Evolutionary conservation across 2,113 vertebrate genomes (phyloP), one percentile per base, ranked within the genome.

Genomic region (Anolis sagrei): DNA sequence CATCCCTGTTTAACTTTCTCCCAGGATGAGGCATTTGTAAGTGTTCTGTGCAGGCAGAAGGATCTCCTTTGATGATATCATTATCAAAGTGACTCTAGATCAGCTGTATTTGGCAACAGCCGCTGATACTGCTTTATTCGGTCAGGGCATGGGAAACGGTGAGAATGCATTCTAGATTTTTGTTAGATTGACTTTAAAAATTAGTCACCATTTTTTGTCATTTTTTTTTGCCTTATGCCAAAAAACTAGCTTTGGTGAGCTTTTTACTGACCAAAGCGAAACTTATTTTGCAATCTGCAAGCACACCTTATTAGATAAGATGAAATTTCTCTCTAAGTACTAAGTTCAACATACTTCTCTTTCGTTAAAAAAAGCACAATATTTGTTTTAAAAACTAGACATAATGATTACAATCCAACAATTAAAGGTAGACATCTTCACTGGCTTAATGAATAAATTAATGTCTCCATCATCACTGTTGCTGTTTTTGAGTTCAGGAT

Each of bases 1-100:
- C 61, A 87, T 86, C 88, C 89, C 66, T 16, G 27, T 79, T 94
- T 93, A 89, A 84, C 68, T 10, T 84, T 84, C 25, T 49, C 62
- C 32, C 1, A 0, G 36, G 34, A 76, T 81, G 76, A 72, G 86
- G 79, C 29, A 54, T 7, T 68, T 74, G 44, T 72, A 88, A 78
- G 49, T 70, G 51, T 77, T 1, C 29, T 86, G 19, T 32, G 51
- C 64, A 76, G 72, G 51, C 89, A 61, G 4, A 83, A 7, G 49
- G 0, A 1, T 69, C 21, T 76, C 23, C 4, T 84, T 34, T 36
- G 36, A 27, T n/a, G 19, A 44, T 66, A 34, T 19, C 21, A 36
- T 34, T 36, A 34, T 14, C 14, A 32, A 23, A 0, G 4, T 64
- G 19, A 29, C 27, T 4, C 29, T 27, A 49, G 29, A 66, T 23